phyloP scores from a whole-genome alignment of 2,797 vertebrate species.

The Alcedo quadribrachys region DNA sequence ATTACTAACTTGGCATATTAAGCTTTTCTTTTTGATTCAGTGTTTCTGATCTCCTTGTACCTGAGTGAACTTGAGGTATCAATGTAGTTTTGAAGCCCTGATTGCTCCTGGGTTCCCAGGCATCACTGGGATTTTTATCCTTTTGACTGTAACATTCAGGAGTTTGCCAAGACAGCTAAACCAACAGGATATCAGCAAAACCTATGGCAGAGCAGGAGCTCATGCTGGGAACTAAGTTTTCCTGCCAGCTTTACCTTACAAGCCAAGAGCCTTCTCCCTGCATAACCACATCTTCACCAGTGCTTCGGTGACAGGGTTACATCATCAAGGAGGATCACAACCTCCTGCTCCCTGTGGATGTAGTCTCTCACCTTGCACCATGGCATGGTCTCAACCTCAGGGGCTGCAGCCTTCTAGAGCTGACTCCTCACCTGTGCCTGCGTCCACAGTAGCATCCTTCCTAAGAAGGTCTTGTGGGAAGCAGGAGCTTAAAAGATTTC shows the following conservation, averaged over 20 bases:
- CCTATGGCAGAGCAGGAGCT: neutral
- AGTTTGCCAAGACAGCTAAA: neutral
- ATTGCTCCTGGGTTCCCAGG: neutral
- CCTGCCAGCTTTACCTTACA: neutral
- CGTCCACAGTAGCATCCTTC: neutral
- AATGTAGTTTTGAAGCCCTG: neutral
- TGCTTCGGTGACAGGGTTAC: neutral
- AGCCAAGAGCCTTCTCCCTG: neutral
- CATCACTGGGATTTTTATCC: neutral
- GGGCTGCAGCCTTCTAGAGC: neutral
- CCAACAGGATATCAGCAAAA: neutral
- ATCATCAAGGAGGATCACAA: neutral
- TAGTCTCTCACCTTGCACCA: neutral
- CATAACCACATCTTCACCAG: neutral
- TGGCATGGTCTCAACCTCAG: fast-evolving
- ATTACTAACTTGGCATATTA: neutral
- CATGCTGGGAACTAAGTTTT: neutral
- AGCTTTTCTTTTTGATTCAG: constrained; percentile 17
- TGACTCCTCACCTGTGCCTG: neutral
- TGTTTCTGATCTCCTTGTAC: neutral
- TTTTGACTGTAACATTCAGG: neutral
- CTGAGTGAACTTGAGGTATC: neutral
- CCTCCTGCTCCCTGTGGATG: neutral
- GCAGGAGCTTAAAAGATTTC: neutral
- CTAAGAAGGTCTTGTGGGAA: neutral